Evolutionary conservation across 2,113 vertebrate species (phyloP).

Genomic region (Dipodomys merriami): DNA sequence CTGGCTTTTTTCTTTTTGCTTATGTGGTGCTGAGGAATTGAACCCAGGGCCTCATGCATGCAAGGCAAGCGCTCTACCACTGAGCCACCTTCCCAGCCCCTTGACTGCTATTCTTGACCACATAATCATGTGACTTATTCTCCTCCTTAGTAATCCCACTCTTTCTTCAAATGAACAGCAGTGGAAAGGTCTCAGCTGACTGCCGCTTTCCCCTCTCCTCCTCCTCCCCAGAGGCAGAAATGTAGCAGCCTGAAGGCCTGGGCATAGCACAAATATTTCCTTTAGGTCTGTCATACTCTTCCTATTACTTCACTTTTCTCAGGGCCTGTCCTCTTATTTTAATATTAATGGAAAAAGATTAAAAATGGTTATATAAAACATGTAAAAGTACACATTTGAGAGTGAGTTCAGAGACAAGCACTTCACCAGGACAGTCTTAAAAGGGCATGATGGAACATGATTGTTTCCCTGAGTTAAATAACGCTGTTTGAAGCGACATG

Average conservation of each 20-base stretch:
- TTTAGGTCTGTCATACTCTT: background rate
- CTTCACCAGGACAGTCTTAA: background rate
- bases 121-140: background rate
- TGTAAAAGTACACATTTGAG: background rate
- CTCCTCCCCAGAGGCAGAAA: background rate
- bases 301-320: background rate
- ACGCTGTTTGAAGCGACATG: constrained; percentile 18
- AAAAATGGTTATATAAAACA: background rate
- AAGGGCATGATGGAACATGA: background rate
- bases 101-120: background rate
- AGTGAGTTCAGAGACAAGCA: constrained; percentile 4
- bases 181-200: background rate
- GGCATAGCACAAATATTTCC: background rate
- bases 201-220: fast-evolving
- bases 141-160: background rate
- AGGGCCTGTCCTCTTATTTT: background rate
- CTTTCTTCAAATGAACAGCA: background rate
- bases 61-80: too few species aligned
- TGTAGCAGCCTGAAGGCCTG: background rate
- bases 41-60: too few species aligned
- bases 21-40: too few species aligned
- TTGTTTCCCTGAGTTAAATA: constrained; percentile 36
- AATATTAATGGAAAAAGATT: constrained; percentile 23
- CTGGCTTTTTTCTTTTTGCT: too few species aligned
- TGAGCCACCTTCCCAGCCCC: too few species aligned